Percentiles rank a stretch among this genome's conserved stretches.
These are phyloP conservation scores for Ceyx melanurus DNA, from an alignment of 2,113 vertebrate species.

Conservation along the genomic window DNA sequence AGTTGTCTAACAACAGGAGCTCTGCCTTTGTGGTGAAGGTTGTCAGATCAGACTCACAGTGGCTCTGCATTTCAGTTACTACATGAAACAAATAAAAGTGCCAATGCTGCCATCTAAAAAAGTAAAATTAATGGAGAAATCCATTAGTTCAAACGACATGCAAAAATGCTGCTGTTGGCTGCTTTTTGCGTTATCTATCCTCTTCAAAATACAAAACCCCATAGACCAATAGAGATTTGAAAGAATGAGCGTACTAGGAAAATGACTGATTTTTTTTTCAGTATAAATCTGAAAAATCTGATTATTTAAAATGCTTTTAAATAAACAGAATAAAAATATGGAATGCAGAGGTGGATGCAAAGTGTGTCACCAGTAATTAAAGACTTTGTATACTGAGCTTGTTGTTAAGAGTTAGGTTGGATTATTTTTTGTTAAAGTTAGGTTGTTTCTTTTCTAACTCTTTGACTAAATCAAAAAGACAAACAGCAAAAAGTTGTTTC, in stretches of 20 bases:
- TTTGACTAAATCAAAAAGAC: neutral
- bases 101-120: slow-evolving; percentile 10
- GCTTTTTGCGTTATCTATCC: neutral
- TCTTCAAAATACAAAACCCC: slow-evolving; percentile 28
- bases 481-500: neutral
- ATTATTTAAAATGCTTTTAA: neutral
- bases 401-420: neutral
- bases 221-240: neutral
- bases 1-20: slow-evolving; percentile 65
- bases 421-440: neutral
- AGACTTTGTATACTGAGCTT: neutral
- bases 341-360: neutral
- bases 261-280: neutral
- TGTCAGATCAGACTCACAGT: slow-evolving; percentile 51
- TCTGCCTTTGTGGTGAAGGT: slow-evolving; percentile 63
- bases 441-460: neutral
- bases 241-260: neutral
- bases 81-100: neutral
- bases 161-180: slow-evolving; percentile 14
- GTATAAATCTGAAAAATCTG: neutral
- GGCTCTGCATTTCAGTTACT: slow-evolving; percentile 33
- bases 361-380: neutral
- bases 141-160: neutral
- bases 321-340: slow-evolving; percentile 10
- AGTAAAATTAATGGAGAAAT: slow-evolving; percentile 40